These are phyloP conservation scores for Cerceris rybyensis DNA, from an alignment of 2,888 invertebrate genomes.

Conservation along the genomic window DNA sequence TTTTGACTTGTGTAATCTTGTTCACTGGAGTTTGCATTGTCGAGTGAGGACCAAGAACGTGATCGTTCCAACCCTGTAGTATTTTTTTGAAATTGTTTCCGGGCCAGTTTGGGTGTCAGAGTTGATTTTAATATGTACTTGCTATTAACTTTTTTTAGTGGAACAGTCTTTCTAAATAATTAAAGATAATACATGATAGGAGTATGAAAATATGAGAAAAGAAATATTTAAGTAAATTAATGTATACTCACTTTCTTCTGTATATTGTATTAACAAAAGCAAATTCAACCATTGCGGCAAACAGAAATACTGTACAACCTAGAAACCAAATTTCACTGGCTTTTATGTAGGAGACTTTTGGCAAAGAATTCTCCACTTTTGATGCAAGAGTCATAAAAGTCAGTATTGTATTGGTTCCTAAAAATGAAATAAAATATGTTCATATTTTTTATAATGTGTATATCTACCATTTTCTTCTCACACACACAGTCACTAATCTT, in stretches of 20 bases:
- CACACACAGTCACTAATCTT: no score
- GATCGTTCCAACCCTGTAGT: slow-evolving; percentile 86
- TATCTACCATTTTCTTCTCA: no score
- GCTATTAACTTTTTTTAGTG: slow-evolving; percentile 89
- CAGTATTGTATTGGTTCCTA: slow-evolving; percentile 92
- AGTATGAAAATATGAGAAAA: neutral
- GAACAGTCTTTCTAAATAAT: slow-evolving; percentile 86
- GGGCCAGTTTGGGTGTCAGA: slow-evolving; percentile 89
- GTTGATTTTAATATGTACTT: slow-evolving; percentile 93
- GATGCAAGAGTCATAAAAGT: slow-evolving; percentile 94
- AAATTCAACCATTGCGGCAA: slow-evolving; percentile 92
- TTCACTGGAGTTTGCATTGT: slow-evolving; percentile 84
- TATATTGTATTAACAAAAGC: slow-evolving; percentile 95
- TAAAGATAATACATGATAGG: neutral
- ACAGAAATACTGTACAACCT: slow-evolving; percentile 92
- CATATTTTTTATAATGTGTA: neutral
- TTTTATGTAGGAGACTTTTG: slow-evolving; percentile 95
- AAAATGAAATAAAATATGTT: slow-evolving; percentile 62
- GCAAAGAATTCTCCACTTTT: slow-evolving; percentile 91
- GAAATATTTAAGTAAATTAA: neutral
- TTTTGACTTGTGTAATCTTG: slow-evolving; percentile 86
- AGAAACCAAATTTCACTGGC: slow-evolving; percentile 95
- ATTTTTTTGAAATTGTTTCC: slow-evolving; percentile 87
- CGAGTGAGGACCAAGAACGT: slow-evolving; percentile 88
- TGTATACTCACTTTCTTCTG: slow-evolving; percentile 87